These are phyloP conservation scores for Trissolcus basalis DNA, from an alignment of 1,140 invertebrate species.

Conservation along the genomic window DNA sequence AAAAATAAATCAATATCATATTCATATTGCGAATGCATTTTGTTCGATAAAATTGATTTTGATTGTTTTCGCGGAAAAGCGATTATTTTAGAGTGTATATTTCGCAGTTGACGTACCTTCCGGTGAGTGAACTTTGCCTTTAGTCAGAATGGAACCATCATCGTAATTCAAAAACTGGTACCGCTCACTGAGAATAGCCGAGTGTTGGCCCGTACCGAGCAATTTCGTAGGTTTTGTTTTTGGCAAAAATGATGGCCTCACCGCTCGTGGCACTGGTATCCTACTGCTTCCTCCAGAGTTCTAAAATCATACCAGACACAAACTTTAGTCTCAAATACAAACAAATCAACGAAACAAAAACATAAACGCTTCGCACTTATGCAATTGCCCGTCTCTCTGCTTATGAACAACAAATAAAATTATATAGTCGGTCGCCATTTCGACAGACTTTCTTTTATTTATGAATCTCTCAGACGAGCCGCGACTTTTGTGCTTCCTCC, in stretches of 20 bases:
- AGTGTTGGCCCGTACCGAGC: constrained; percentile 27
- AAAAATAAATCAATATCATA: no score
- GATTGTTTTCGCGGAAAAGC: no score
- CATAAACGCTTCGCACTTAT: constrained; percentile 5
- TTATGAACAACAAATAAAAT: not conserved
- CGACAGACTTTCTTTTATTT: not conserved
- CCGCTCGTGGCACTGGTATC: constrained; percentile 52
- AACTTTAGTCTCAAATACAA: constrained; percentile 14
- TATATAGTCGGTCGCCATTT: no score
- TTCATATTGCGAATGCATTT: no score
- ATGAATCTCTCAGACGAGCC: no score
- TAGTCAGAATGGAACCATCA: constrained; percentile 34
- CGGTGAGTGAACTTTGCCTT: constrained; percentile 40
- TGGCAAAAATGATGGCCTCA: constrained; percentile 46
- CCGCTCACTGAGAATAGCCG: constrained; percentile 31
- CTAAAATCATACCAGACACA: constrained; percentile 45
- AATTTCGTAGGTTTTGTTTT: constrained; percentile 47
- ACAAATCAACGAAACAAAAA: constrained; percentile 13
- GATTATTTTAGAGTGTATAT: no score
- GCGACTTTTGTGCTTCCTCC: no score
- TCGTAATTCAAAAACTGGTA: constrained; percentile 52
- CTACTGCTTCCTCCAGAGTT: constrained; percentile 54
- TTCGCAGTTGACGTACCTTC: constrained; percentile 35
- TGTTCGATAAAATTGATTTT: no score
- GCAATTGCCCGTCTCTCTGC: not conserved